A percentile compares a stretch with the other conserved stretches of the same genome.
Conservation (phyloP, 2,113 vertebrate genomes). For the Cathartes aura region DNA sequence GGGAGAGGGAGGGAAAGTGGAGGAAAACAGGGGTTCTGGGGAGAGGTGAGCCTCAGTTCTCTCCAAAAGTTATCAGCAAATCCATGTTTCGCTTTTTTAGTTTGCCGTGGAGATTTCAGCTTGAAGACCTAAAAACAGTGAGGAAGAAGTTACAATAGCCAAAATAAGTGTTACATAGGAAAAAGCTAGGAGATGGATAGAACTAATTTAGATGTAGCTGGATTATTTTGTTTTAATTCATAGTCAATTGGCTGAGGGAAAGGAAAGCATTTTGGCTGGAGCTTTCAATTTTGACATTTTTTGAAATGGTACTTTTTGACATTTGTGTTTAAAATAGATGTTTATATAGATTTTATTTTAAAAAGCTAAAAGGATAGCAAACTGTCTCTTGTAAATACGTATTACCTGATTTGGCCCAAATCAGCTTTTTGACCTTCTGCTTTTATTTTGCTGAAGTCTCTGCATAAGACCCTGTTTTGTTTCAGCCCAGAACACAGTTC, state of each 20-base stretch:
- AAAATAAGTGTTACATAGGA: background rate
- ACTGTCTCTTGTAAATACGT: background rate
- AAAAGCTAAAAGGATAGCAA: background rate
- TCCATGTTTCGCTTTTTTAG: background rate
- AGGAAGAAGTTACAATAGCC: background rate
- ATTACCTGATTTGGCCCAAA: background rate
- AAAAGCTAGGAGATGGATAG: background rate
- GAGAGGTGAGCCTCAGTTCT: background rate
- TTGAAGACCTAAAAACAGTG: background rate
- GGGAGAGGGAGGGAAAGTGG: background rate
- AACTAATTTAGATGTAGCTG: background rate
- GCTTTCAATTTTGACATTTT: background rate
- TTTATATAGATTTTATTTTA: background rate
- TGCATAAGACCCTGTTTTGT: background rate
- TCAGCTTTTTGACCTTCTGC: background rate
- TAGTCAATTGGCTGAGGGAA: background rate
- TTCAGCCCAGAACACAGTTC: background rate
- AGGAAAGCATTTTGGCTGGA: background rate
- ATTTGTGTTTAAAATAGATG: background rate
- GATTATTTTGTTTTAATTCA: background rate
- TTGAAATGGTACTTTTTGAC: background rate
- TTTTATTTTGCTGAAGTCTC: background rate
- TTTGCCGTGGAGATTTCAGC: background rate
- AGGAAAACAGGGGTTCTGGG: background rate
- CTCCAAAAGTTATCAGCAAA: background rate